A percentile compares a stretch with the other conserved stretches of the same genome.
phyloP scores from a whole-genome alignment of 2,113 vertebrate genomes.

The Barbus barbus region DNA sequence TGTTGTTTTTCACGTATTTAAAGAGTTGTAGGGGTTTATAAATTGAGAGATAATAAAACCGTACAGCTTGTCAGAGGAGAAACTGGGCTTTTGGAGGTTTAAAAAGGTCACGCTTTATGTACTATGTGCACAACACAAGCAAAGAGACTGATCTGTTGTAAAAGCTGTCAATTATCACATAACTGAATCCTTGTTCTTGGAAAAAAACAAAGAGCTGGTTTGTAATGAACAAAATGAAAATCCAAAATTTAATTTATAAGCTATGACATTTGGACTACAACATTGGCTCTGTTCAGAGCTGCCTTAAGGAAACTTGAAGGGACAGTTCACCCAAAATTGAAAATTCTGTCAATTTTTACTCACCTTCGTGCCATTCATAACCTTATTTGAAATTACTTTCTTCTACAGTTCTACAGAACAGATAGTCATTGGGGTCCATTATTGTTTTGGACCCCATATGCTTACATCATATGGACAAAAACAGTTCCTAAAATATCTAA shows the following conservation, averaged over 20 bases:
- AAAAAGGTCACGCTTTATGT: conserved; percentile 24
- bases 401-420: no score
- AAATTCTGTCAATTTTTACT: no score
- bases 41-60: conserved; percentile 61
- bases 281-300: neutral
- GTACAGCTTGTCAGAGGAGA: conserved; percentile 62
- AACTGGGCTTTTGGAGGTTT: conserved; percentile 61
- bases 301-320: neutral
- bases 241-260: neutral
- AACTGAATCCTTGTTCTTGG: neutral
- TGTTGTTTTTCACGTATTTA: conserved; percentile 70
- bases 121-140: neutral
- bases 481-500: no score
- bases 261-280: neutral
- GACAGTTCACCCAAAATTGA: conserved; percentile 30
- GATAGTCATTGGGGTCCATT: no score
- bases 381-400: no score
- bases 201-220: neutral
- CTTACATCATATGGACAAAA: no score
- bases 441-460: no score
- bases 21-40: conserved; percentile 64
- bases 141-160: neutral
- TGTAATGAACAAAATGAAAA: conserved; percentile 3
- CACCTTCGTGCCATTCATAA: no score
- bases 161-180: conserved; percentile 24